phyloP scores from a whole-genome alignment of 2,113 vertebrate genomes.

The Narcine bancroftii region DNA sequence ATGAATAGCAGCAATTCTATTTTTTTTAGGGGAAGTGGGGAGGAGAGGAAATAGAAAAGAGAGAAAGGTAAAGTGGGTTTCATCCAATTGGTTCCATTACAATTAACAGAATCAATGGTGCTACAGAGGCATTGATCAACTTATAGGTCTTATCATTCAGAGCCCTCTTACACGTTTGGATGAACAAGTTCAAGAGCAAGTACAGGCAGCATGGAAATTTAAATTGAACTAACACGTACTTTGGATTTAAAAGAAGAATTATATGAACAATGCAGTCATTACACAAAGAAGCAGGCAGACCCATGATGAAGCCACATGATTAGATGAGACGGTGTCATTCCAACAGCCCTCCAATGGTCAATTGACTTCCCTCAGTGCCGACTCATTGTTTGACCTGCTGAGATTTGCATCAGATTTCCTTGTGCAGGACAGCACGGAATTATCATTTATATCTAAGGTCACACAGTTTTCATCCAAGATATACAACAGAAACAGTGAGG shows the following conservation, averaged over 20 bases:
- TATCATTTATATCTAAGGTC: background rate
- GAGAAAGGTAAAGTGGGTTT: background rate
- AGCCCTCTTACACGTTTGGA: no score
- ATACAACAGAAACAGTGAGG: background rate
- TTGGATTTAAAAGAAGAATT: no score
- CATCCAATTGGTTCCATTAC: background rate
- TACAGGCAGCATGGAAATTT: no score
- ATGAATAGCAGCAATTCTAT: slow-evolving; percentile 47
- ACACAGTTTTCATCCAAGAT: background rate
- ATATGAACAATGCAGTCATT: no score
- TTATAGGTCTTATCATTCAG: no score
- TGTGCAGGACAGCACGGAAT: background rate
- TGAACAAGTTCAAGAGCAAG: no score
- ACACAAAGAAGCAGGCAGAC: no score
- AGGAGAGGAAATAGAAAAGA: background rate
- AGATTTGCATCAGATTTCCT: background rate
- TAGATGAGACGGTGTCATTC: no score
- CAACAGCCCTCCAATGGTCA: no score
- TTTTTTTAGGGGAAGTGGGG: slow-evolving; percentile 7
- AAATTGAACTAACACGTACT: no score
- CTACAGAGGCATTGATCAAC: background rate
- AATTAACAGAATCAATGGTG: background rate
- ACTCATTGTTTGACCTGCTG: background rate
- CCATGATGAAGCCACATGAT: no score
- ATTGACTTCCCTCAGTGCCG: no score